Evolutionary conservation across 2,888 invertebrate species (phyloP), one percentile per base, ranked within the genome.

Genomic region (Caenorhabditis sulstoni): DNA sequence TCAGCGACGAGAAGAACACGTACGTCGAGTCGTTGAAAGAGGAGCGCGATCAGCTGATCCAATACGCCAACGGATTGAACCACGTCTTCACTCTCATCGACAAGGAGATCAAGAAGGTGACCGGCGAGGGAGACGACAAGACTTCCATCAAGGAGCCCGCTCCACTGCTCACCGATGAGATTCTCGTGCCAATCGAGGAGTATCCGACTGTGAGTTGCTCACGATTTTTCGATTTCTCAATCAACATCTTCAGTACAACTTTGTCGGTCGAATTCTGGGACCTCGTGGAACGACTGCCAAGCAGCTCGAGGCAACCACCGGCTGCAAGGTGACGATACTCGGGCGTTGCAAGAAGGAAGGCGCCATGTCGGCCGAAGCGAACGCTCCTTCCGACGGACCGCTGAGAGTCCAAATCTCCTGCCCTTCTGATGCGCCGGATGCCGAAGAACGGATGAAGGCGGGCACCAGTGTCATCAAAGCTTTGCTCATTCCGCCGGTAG

Each of bases 231-330:
- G 22, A 18, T 9, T 3, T 50, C 20, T 50, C 14, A 20, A 2
- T 22, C 22, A 5, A 22, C 20, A 3, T 12, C 52, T 64, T 29
- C 45, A 65, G 65, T 79, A 79, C 67, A 79, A 79, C 58, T 79
- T 79, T 11, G 79, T 79, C 47, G 79, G 79, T 18, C 61, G 79
- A 16, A 73, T 79, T n/a, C 35, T 79, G 50, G 79, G 79, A 16
- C 79, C 79, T 23, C 79, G 79, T 45, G 79, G 79, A 50, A 73
- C 79, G 2, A 79, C 79, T 20, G 79, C 79, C 18, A 67, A 73
- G 58, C 79, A 79, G 29, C 44, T 79, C 29, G 79, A 79, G 44
- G 23, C 55, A 8, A 16, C 64, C 11, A 79, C 71, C 20, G 79
- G 79, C 3, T 79, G 79, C 73, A 73, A 73, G 22, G 64, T 79